Percentiles rank a stretch among this genome's conserved stretches.
These are phyloP conservation scores for human (Homo sapiens) DNA, from an alignment of 2,113 vertebrate species.

Conservation along the genomic window DNA sequence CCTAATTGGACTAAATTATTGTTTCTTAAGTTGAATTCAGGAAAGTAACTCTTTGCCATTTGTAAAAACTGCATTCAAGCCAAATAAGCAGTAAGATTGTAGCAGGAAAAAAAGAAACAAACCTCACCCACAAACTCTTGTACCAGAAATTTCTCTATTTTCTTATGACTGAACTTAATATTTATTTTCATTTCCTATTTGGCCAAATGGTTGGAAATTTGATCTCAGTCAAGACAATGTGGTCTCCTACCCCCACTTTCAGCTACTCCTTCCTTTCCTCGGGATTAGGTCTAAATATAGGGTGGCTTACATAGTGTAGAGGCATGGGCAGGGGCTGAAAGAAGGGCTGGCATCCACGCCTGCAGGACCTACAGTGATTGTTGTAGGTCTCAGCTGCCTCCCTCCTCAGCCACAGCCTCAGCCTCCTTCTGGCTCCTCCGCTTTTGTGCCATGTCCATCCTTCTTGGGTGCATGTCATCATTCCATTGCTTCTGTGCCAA, in stretches of 20 bases:
- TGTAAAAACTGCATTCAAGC: conserved; percentile 15
- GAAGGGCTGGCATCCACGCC: neutral
- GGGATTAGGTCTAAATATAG: neutral
- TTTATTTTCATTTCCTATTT: conserved; percentile 5
- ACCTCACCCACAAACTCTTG: neutral
- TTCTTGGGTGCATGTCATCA: neutral
- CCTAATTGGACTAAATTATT: conserved; percentile 50
- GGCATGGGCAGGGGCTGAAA: neutral
- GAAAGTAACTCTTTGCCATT: conserved; percentile 47
- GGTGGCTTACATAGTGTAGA: neutral
- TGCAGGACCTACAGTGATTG: neutral
- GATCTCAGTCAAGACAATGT: neutral
- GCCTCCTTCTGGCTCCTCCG: neutral
- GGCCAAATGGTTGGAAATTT: neutral
- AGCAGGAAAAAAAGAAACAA: neutral
- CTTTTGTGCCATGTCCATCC: too few relatives aligned
- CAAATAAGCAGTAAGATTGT: conserved; percentile 47
- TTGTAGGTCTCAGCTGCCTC: neutral
- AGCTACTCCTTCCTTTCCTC: neutral
- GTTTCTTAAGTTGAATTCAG: conserved; percentile 44
- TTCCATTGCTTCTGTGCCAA: neutral
- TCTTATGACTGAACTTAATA: neutral
- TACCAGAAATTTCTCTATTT: conserved; percentile 9
- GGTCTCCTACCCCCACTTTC: neutral
- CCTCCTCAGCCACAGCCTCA: neutral